Evolutionary conservation across 2,113 vertebrate species (phyloP).

Genomic region (Rana temporaria): DNA sequence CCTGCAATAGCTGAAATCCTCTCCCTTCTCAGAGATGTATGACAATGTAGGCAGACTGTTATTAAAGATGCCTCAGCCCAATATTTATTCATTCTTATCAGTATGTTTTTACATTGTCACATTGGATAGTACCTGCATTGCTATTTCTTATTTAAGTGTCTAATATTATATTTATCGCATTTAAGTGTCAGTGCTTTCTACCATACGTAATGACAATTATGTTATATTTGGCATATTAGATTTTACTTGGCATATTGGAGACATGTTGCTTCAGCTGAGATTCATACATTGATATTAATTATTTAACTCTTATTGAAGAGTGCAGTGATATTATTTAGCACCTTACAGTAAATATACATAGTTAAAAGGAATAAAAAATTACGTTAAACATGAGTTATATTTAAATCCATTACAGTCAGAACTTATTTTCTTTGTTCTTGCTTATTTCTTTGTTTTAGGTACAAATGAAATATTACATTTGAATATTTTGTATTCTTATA

Average conservation of each 20-base stretch:
- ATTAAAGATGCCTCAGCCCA: constrained; percentile 26
- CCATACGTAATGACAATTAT: background rate
- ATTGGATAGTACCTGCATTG: background rate
- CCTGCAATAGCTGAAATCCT: background rate
- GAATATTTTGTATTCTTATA: too few relatives aligned
- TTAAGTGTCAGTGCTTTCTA: constrained; percentile 25
- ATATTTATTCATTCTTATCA: constrained; percentile 21
- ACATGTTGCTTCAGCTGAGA: background rate
- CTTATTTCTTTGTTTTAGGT: too few relatives aligned
- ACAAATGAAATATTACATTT: too few relatives aligned
- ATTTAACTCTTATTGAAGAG: too few relatives aligned
- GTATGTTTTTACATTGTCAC: constrained; percentile 24
- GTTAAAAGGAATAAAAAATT: too few relatives aligned
- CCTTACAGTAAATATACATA: too few relatives aligned
- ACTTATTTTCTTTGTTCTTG: too few relatives aligned
- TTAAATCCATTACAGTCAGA: too few relatives aligned
- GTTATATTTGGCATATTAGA: background rate
- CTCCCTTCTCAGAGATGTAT: background rate
- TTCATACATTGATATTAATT: too few relatives aligned
- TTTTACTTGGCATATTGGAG: background rate
- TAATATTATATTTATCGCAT: constrained; percentile 33
- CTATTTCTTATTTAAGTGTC: constrained; percentile 9
- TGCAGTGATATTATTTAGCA: too few relatives aligned
- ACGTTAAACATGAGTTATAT: too few relatives aligned
- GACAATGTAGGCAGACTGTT: background rate